Evolutionary conservation across 1,140 invertebrate species (phyloP).

Genomic region (Rhysida immarginata): DNA sequence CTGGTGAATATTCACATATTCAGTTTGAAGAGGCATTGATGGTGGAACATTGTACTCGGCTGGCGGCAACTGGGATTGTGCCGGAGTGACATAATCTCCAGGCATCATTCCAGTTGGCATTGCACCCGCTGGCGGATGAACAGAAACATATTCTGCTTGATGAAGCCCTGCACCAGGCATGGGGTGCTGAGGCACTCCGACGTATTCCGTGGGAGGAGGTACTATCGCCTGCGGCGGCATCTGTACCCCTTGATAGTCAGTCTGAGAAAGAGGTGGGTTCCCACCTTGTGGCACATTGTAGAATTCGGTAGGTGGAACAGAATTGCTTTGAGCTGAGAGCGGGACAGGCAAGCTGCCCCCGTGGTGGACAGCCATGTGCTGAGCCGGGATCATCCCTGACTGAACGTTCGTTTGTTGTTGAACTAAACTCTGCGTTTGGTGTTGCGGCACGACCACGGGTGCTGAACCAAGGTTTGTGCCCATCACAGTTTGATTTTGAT

Average conservation of each 20-base stretch:
- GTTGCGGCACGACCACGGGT: neutral
- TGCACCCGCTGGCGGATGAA: neutral
- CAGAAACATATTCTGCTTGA: neutral
- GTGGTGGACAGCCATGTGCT: neutral
- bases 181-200: neutral
- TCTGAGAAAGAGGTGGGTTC: neutral
- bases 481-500: neutral
- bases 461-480: neutral
- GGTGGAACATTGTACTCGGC: neutral
- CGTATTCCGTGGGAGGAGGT: neutral
- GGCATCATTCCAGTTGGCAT: neutral
- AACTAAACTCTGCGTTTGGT: slow-evolving; percentile 6
- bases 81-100: neutral
- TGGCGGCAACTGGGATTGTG: neutral
- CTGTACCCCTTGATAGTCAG: neutral
- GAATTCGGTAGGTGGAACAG: neutral
- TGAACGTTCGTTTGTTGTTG: neutral
- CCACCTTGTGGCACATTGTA: neutral
- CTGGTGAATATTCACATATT: neutral
- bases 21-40: neutral
- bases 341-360: slow-evolving; percentile 2
- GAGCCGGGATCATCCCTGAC: neutral
- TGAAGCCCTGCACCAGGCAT: neutral
- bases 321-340: neutral
- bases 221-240: neutral